Conservation (phyloP, 1,140 invertebrate genomes). For the Tetramorium alpestre region DNA sequence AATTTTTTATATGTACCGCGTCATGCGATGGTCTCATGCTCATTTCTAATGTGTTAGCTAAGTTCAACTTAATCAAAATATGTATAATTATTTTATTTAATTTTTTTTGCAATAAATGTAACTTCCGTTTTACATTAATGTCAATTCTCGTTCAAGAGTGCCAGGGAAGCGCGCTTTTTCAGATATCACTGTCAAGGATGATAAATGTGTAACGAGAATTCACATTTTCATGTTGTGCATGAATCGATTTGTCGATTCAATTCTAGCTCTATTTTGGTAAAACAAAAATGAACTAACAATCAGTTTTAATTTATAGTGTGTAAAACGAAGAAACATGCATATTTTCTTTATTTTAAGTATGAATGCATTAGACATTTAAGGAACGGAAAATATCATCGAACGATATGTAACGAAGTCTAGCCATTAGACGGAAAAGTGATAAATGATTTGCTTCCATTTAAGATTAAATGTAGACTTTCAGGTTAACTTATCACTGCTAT, state of each 20-base stretch:
- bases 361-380: conserved; percentile 67
- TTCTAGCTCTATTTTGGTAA: conserved; percentile 12
- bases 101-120: conserved; percentile 28
- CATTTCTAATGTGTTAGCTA: conserved; percentile 21
- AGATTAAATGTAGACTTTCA: conserved; percentile 67
- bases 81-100: background rate
- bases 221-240: background rate
- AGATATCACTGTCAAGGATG: background rate
- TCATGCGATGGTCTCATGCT: conserved; percentile 12
- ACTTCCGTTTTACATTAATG: background rate
- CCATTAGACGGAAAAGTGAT: conserved; percentile 66
- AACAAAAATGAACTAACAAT: background rate
- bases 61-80: conserved; percentile 36
- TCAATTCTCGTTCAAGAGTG: background rate
- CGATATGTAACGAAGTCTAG: conserved; percentile 67
- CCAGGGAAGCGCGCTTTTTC: background rate
- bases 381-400: conserved; percentile 64
- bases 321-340: conserved; percentile 43
- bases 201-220: background rate
- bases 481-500: conserved; percentile 65
- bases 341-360: conserved; percentile 64
- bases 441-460: conserved; percentile 74
- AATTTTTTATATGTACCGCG: conserved; percentile 19
- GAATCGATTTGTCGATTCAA: background rate
- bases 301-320: conserved; percentile 36